These are phyloP conservation scores for Drepana arcuata DNA, from an alignment of 1,140 invertebrate species.

Conservation along the genomic window DNA sequence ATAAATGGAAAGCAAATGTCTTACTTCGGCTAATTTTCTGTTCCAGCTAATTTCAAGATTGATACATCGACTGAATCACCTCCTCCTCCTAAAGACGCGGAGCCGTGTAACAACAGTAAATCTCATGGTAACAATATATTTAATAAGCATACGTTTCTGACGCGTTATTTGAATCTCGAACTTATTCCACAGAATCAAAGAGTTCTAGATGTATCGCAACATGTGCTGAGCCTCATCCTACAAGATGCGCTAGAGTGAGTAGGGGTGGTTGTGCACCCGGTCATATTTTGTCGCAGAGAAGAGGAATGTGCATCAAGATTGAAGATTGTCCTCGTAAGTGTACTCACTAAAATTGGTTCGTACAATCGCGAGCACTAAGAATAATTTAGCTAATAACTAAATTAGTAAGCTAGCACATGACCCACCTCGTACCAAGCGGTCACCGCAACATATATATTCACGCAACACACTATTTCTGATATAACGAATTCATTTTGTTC, in stretches of 20 bases:
- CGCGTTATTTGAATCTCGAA: not conserved
- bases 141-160: too few species aligned
- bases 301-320: conserved; percentile 19
- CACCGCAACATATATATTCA: too few species aligned
- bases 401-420: too few species aligned
- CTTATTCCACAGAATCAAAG: not conserved
- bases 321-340: conserved; percentile 23
- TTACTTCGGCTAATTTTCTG: not conserved
- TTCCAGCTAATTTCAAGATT: not conserved
- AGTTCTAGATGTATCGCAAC: conserved; percentile 1
- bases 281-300: conserved; percentile 16
- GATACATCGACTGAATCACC: not conserved
- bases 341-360: too few species aligned
- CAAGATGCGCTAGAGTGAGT: conserved; percentile 13
- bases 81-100: too few species aligned
- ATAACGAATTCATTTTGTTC: too few species aligned
- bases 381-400: too few species aligned
- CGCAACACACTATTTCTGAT: too few species aligned
- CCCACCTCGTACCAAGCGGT: too few species aligned
- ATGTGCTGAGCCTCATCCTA: conserved; percentile 14
- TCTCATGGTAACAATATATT: not conserved
- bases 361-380: too few species aligned
- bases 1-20: too few species aligned
- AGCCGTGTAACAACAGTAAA: too few species aligned
- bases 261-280: conserved; percentile 16